Percentiles rank a stretch among this genome's conserved stretches.
phyloP scores from a whole-genome alignment of 2,888 invertebrate species.

The Heliconius aoede region DNA sequence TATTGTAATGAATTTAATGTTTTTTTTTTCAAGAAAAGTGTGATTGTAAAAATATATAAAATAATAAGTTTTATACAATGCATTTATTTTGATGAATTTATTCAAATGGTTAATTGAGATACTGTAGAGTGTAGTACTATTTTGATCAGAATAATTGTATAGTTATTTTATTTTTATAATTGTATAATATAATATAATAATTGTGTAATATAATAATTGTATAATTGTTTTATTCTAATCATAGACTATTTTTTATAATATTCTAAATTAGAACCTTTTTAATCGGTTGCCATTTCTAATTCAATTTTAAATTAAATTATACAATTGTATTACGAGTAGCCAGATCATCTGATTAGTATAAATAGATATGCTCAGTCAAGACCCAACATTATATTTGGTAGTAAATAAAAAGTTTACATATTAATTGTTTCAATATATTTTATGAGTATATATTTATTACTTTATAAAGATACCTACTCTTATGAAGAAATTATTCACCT shows the following conservation, averaged over 20 bases:
- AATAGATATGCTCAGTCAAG: constrained; percentile 14
- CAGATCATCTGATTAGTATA: not conserved
- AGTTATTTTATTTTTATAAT: constrained; percentile 17
- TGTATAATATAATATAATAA: too few relatives aligned
- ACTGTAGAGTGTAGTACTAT: not conserved
- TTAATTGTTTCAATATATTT: not conserved
- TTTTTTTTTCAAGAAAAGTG: not conserved
- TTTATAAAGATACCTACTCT: not conserved
- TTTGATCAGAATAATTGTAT: constrained; percentile 1
- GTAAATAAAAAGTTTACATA: constrained; percentile 1
- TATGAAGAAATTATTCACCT: not conserved
- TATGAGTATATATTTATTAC: not conserved
- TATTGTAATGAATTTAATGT: not conserved
- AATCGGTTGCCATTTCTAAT: not conserved
- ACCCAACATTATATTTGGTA: constrained; percentile 11
- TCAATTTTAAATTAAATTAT: not conserved
- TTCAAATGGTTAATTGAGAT: constrained; percentile 7
- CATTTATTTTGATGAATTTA: constrained; percentile 14
- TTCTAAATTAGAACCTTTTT: constrained; percentile 5
- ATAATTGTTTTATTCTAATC: constrained; percentile 1
- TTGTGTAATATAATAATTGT: too few relatives aligned
- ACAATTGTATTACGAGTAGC: not conserved
- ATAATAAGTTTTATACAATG: not conserved
- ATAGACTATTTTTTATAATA: not conserved
- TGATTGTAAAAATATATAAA: not conserved